Base-by-base conservation (phyloP, 2,888 invertebrate species). In the Hirtodrosophila histrioides region DNA sequence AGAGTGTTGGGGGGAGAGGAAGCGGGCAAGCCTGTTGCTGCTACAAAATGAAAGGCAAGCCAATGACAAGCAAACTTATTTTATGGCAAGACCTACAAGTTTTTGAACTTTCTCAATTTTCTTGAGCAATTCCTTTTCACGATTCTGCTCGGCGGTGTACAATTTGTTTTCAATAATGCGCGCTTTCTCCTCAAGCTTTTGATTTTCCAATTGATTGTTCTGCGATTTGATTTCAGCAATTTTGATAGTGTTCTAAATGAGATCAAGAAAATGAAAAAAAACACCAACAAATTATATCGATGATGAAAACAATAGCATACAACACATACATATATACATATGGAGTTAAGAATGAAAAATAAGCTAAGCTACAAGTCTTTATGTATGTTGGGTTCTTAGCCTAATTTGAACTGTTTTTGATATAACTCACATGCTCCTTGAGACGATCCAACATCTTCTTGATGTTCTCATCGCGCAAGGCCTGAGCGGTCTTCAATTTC, bases 361-460 rank as follows among this genome's bases (percentile, higher is more conserved):
- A 27, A 56, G 62, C 75, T 44, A 54, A 61, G 49, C 70, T 67
- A 74, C 35, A 35, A 31, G 17, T 17, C 17, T 17, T 17, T 17
- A 17, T 1, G 17, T 17, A 17, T 17, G 17, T 17, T 1, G 17
- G 17, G n/a, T n/a, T 17, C 1, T 17, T 17, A 17, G 27, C 6
- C 27, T 27, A 27, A 3, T 6, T 27, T 5, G 0, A 5, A 27
- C 27, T 27, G 6, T 27, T 27, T 4, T 4, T 27, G 2, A 17
- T 0, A 3, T 5, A 12, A 81, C 96, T 95, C 91, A 98, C 98
- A 92, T 98, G 98, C 92, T 97, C 97, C 92, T 96, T 96, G 68
- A 98, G 95, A 81, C 97, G 95, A 83, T 97, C 97, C 84, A 97
- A 93, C 95, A 97, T 96, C 92, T 96, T 97, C 92, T 96, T 96